A percentile compares a stretch with the other conserved stretches of the same genome.
Conservation (phyloP, 2,888 invertebrate species). For the Desoria tigrina region DNA sequence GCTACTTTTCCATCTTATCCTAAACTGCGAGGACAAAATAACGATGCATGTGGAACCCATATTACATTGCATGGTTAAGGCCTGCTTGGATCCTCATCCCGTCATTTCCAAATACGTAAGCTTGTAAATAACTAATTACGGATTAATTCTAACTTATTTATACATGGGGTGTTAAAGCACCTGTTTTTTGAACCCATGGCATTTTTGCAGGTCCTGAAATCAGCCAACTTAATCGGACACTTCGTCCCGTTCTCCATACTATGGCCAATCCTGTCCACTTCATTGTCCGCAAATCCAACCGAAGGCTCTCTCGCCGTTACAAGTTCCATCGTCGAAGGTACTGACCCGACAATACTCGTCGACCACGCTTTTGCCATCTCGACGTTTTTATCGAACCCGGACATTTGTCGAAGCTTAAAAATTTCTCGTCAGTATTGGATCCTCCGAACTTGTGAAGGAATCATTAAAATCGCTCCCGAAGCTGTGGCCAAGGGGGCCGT, state of each 20-base stretch:
- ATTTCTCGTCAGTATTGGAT: slow-evolving; percentile 61
- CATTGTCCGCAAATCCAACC: slow-evolving; percentile 55
- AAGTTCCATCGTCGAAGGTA: slow-evolving; percentile 65
- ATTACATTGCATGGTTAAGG: slow-evolving; percentile 63
- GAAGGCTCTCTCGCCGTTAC: slow-evolving; percentile 65
- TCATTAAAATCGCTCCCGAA: slow-evolving; percentile 61
- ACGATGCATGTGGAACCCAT: slow-evolving; percentile 69
- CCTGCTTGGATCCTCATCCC: slow-evolving; percentile 42
- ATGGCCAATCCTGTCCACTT: slow-evolving; percentile 57
- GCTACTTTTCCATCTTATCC: slow-evolving; percentile 69
- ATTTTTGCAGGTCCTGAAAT: slow-evolving; percentile 59
- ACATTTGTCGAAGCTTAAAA: slow-evolving; percentile 62
- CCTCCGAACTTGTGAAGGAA: slow-evolving; percentile 62
- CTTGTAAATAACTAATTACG: neutral
- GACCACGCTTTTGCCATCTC: slow-evolving; percentile 64
- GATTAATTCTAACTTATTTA: neutral
- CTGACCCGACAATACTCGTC: slow-evolving; percentile 59
- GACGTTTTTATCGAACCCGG: slow-evolving; percentile 63
- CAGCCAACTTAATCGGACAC: slow-evolving; percentile 72
- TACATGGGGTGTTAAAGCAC: neutral
- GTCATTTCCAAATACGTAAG: slow-evolving; percentile 60
- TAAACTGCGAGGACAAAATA: slow-evolving; percentile 73
- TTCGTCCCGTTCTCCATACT: slow-evolving; percentile 70
- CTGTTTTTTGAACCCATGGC: neutral
- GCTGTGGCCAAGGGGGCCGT: slow-evolving; percentile 54